Evolutionary conservation across 2,888 invertebrate species (phyloP).

Genomic region (Theretra japonica): DNA sequence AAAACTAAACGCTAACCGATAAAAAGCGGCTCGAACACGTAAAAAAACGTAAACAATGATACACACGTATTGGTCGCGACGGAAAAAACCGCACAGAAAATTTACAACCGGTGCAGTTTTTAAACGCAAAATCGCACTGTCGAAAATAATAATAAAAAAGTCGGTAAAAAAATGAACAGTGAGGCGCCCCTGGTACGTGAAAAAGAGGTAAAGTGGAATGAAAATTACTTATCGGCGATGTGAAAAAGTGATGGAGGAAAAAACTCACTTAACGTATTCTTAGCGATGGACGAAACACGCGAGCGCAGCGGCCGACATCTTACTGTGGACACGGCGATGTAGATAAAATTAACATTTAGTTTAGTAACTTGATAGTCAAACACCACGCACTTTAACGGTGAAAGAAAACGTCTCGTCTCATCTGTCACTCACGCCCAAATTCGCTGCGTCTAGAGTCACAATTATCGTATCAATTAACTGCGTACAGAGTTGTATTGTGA

Average conservation of each 20-base stretch:
- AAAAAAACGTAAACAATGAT: constrained; percentile 11
- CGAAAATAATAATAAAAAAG: constrained; percentile 29
- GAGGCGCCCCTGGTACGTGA: constrained; percentile 41
- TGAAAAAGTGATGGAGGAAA: constrained; percentile 44
- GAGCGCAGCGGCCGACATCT: constrained; percentile 34
- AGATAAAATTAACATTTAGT: background rate
- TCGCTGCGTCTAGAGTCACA: too few relatives aligned
- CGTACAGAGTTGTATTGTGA: too few relatives aligned
- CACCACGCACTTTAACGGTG: too few relatives aligned
- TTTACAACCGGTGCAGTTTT: constrained; percentile 8
- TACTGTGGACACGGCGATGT: constrained; percentile 43
- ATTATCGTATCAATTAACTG: too few relatives aligned
- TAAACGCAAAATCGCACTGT: constrained; percentile 9
- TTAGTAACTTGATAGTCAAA: too few relatives aligned
- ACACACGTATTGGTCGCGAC: constrained; percentile 20
- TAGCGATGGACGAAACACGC: constrained; percentile 42
- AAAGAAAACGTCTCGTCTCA: too few relatives aligned
- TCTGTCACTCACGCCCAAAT: too few relatives aligned
- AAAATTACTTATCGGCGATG: constrained; percentile 40
- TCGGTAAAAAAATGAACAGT: constrained; percentile 34
- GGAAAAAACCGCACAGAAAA: background rate
- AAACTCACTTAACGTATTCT: constrained; percentile 42
- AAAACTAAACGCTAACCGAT: background rate
- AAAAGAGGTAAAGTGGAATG: constrained; percentile 41
- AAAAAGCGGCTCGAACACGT: background rate